Percentiles rank a stretch among this genome's conserved stretches.
Evolutionary conservation across 1,140 invertebrate genomes (phyloP).

Genomic region (Coenobita brevimanus): DNA sequence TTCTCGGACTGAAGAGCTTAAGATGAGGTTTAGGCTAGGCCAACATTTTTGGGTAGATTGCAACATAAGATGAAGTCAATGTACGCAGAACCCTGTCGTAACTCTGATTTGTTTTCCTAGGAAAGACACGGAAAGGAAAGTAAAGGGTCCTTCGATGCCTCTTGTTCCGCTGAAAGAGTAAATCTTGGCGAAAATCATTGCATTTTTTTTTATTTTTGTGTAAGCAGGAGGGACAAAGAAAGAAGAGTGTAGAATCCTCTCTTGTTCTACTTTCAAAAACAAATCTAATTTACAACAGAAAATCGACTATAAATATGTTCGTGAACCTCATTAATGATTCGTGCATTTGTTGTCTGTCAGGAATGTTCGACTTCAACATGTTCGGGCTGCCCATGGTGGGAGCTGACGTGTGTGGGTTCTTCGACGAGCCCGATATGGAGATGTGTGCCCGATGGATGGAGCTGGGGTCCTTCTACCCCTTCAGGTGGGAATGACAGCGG

Average conservation of each 20-base stretch:
- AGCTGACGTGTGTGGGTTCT: constrained; percentile 78
- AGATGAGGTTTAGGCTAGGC: no score
- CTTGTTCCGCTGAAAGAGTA: no score
- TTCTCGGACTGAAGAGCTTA: not conserved
- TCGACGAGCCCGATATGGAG: constrained; percentile 73
- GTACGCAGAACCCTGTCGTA: no score
- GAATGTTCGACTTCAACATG: constrained; percentile 84
- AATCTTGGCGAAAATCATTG: no score
- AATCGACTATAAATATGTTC: no score
- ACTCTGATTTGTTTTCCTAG: no score
- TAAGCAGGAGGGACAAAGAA: not conserved
- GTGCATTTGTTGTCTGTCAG: not conserved
- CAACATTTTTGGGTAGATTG: no score
- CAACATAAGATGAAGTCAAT: no score
- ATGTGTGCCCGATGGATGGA: constrained; percentile 77
- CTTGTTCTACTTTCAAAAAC: not conserved
- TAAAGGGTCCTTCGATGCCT: no score
- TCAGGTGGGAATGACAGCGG: constrained; percentile 73
- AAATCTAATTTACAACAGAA: no score
- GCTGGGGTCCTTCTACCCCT: constrained; percentile 77
- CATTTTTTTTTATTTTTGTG: not conserved
- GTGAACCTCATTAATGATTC: no score
- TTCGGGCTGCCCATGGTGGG: constrained; percentile 77
- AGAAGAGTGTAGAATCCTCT: not conserved
- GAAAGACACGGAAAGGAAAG: no score